These are phyloP conservation scores for Drosophila subquinaria DNA, from an alignment of 2,888 invertebrate genomes.

Conservation along the genomic window DNA sequence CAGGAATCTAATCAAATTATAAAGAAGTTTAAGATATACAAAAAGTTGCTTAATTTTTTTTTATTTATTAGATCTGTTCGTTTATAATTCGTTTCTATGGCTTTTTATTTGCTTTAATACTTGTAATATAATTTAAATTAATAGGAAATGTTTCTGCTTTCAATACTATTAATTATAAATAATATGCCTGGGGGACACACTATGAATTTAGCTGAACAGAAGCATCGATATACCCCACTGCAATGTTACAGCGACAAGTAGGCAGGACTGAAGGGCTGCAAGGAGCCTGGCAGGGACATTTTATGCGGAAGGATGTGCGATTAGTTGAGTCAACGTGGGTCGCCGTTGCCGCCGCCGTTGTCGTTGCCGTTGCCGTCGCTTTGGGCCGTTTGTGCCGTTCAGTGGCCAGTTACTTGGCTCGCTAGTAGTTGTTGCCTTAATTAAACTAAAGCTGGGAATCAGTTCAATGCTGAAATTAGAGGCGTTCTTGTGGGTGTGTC, in stretches of 20 bases:
- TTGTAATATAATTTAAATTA: no score
- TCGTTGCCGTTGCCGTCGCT: conserved; percentile 37
- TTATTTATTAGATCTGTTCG: no score
- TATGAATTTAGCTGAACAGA: not conserved
- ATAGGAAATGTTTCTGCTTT: no score
- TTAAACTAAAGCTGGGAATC: conserved; percentile 80
- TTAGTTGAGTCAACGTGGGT: conserved; percentile 76
- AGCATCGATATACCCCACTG: not conserved
- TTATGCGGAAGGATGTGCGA: conserved; percentile 80
- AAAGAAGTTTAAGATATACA: no score
- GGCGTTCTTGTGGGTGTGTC: conserved; percentile 63
- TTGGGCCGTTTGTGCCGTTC: conserved; percentile 49
- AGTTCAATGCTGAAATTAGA: conserved; percentile 80
- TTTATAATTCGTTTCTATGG: no score
- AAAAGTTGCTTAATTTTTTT: no score
- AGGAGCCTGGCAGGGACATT: conserved; percentile 49
- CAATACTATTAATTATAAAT: not conserved
- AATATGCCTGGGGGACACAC: not conserved
- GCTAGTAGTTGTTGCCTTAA: conserved; percentile 79
- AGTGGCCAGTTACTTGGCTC: conserved; percentile 70
- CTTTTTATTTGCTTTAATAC: no score
- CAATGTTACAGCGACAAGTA: conserved; percentile 1
- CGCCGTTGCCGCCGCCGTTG: conserved; percentile 29
- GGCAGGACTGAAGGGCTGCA: not conserved
- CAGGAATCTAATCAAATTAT: no score